A percentile compares a stretch with the other conserved stretches of the same genome.
Conservation (phyloP, 2,888 invertebrate species). For the Tanypteryx hageni region DNA sequence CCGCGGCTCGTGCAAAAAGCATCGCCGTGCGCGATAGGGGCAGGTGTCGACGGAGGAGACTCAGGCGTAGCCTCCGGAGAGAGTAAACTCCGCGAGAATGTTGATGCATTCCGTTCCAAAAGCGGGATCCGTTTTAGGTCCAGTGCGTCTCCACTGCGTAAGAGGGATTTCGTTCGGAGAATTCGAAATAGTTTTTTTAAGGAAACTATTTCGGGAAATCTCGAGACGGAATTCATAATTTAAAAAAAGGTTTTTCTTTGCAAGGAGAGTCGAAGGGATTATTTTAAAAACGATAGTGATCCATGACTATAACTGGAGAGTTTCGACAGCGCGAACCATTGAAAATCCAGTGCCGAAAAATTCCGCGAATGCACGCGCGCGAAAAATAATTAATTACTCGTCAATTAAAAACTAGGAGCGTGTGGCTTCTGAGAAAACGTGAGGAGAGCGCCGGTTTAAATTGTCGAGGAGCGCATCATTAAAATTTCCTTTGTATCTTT, state of each 20-base stretch:
- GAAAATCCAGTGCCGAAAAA: too few species aligned
- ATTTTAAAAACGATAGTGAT: too few species aligned
- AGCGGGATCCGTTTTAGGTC: background rate
- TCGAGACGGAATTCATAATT: background rate
- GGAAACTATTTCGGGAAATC: background rate
- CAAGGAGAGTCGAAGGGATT: too few species aligned
- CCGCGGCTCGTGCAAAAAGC: background rate
- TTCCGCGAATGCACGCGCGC: too few species aligned
- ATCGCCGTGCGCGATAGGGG: background rate
- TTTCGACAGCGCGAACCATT: too few species aligned
- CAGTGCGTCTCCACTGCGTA: background rate
- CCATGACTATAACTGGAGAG: too few species aligned
- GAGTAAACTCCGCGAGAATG: slow-evolving; percentile 42
- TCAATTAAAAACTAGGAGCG: too few species aligned
- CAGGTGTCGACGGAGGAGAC: slow-evolving; percentile 11
- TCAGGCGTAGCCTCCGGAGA: slow-evolving; percentile 4
- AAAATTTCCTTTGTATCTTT: too few species aligned
- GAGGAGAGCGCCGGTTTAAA: too few species aligned
- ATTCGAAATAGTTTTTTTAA: background rate
- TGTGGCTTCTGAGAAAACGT: too few species aligned
- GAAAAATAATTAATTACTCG: too few species aligned
- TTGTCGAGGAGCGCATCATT: too few species aligned
- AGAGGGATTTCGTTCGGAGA: background rate
- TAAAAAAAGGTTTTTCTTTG: background rate
- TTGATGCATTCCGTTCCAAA: slow-evolving; percentile 28